A percentile compares a stretch with the other conserved stretches of the same genome.
Evolutionary conservation across 2,797 vertebrate genomes (phyloP).

Genomic region (Dicrostonyx torquatus): DNA sequence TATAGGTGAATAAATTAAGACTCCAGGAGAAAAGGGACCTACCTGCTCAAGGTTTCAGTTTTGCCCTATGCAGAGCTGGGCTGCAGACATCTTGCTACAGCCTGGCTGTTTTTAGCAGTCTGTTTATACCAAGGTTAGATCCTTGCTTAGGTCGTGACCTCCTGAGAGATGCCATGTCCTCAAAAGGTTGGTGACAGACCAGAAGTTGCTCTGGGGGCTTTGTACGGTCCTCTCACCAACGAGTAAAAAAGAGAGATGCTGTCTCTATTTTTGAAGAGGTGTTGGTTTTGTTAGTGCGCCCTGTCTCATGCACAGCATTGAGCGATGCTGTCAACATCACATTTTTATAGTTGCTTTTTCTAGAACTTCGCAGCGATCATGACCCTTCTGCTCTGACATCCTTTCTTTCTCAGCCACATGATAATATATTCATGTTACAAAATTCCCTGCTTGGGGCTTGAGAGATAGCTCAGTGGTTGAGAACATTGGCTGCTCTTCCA

Average conservation of each 20-base stretch:
- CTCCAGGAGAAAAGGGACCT: not conserved
- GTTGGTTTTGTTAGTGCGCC: slow-evolving; percentile 11
- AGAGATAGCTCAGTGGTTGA: not conserved
- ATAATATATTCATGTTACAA: slow-evolving; percentile 38
- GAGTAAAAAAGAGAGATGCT: not conserved
- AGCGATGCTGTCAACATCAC: slow-evolving; percentile 24
- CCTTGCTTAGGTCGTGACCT: not conserved
- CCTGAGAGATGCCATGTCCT: not conserved
- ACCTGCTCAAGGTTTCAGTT: slow-evolving; percentile 10
- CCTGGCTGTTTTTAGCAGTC: not conserved
- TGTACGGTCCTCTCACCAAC: not conserved
- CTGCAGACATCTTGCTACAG: not conserved
- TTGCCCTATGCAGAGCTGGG: not conserved
- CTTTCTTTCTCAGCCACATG: slow-evolving; percentile 54
- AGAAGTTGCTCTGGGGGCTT: not conserved
- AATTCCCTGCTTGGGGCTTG: not conserved
- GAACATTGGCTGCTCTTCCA: not conserved
- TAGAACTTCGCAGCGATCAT: slow-evolving; percentile 36
- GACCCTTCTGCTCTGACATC: slow-evolving; percentile 30
- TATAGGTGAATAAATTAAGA: not conserved
- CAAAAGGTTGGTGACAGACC: not conserved
- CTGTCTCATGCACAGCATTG: not conserved
- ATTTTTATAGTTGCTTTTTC: slow-evolving; percentile 50
- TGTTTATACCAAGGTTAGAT: not conserved
- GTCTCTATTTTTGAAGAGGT: slow-evolving; percentile 10